phyloP scores from a whole-genome alignment of 2,797 vertebrate genomes.

The Acanthis flammea region DNA sequence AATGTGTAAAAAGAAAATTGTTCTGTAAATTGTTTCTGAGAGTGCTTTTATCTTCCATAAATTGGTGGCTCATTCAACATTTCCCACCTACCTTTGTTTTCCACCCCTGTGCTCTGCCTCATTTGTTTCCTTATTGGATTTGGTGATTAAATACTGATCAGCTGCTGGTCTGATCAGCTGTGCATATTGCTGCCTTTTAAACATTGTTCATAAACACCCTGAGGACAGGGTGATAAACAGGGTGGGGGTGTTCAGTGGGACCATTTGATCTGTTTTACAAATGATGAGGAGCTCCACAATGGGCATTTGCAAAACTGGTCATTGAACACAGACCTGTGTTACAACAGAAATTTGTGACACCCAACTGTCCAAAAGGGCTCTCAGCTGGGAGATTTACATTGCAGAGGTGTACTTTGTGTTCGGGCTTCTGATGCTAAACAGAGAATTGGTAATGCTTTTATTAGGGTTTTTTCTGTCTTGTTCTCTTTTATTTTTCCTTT shows the following conservation, averaged over 20 bases:
- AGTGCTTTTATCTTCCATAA: conserved; percentile 62
- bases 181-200: conserved; percentile 34
- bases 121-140: conserved; percentile 58
- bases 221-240: conserved; percentile 25
- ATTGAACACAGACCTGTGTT: background rate
- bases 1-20: conserved; percentile 87
- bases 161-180: conserved; percentile 54
- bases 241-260: background rate
- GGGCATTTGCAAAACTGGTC: conserved; percentile 22
- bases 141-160: conserved; percentile 57
- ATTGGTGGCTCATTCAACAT: conserved; percentile 42
- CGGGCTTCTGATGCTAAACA: background rate
- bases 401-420: background rate
- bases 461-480: background rate
- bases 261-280: conserved; percentile 41
- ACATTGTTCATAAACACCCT: conserved; percentile 11
- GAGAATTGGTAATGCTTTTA: background rate
- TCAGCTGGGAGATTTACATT: background rate
- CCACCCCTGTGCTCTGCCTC: conserved; percentile 9
- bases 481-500: background rate
- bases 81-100: conserved; percentile 59
- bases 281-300: conserved; percentile 13
- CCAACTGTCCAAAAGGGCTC: background rate
- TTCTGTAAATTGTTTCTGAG: conserved; percentile 85
- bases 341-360: background rate